A percentile compares a stretch with the other conserved stretches of the same genome.
These are phyloP conservation scores for Drosophila mercatorum DNA, from an alignment of 2,888 invertebrate genomes.

Conservation along the genomic window DNA sequence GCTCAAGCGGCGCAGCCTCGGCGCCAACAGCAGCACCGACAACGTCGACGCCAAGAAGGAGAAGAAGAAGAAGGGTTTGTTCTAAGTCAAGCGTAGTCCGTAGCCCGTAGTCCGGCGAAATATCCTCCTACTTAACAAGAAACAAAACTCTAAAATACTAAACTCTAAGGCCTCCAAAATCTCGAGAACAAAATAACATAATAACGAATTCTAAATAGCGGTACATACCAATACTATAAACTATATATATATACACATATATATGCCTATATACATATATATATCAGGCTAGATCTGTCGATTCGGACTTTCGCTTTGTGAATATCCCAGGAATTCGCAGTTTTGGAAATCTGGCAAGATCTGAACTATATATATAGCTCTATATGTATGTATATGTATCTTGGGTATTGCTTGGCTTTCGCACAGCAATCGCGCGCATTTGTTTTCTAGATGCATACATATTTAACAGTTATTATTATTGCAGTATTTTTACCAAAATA, in stretches of 20 bases:
- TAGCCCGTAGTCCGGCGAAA: conserved; percentile 24
- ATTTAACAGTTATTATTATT: conserved; percentile 72
- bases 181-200: conserved; percentile 72
- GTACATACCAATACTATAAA: conserved; percentile 47
- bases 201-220: conserved; percentile 52
- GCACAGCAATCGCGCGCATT: conserved; percentile 73
- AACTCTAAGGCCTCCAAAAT: conserved; percentile 63
- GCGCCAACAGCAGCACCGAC: conserved; percentile 90
- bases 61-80: conserved; percentile 83
- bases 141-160: conserved; percentile 17
- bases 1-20: conserved; percentile 93
- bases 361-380: neutral
- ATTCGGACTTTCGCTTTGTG: neutral
- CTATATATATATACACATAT: conserved; percentile 9
- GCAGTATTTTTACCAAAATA: conserved; percentile 72
- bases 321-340: conserved; percentile 6
- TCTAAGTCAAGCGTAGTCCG: conserved; percentile 71
- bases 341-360: conserved; percentile 8
- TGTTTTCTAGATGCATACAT: conserved; percentile 72
- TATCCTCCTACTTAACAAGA: conserved; percentile 34
- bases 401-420: conserved; percentile 54
- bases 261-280: neutral
- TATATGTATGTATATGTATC: conserved; percentile 5
- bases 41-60: conserved; percentile 82
- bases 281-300: neutral